Conservation (phyloP, 2,113 vertebrate species). For the Xiphophorus maculatus region DNA sequence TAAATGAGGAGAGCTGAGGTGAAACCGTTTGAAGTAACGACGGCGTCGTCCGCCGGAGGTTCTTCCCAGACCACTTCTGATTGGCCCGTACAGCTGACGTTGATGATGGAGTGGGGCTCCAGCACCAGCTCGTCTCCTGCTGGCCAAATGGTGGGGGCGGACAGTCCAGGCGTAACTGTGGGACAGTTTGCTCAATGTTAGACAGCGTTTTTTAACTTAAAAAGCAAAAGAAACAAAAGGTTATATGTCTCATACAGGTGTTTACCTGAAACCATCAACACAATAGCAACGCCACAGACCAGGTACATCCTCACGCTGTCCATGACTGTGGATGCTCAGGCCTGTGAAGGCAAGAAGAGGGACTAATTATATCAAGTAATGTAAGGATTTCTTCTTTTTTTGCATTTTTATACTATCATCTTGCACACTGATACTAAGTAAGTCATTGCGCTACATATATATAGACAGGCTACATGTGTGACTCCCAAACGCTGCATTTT, state of each 20-base stretch:
- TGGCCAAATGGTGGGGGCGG: slow-evolving; percentile 83
- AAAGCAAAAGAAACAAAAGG: not conserved
- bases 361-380: slow-evolving; percentile 12
- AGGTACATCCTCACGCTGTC: slow-evolving; percentile 72
- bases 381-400: not conserved
- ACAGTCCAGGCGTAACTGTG: slow-evolving; percentile 72
- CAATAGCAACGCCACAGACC: slow-evolving; percentile 81
- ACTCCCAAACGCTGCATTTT: not conserved
- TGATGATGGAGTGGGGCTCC: slow-evolving; percentile 83
- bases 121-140: slow-evolving; percentile 81
- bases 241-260: not conserved
- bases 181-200: slow-evolving; percentile 18
- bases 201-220: not conserved
- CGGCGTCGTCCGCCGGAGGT: slow-evolving; percentile 75
- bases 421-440: not conserved
- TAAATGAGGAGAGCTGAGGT: slow-evolving; percentile 84
- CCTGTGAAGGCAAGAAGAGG: slow-evolving; percentile 64
- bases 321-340: slow-evolving; percentile 79
- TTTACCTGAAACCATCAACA: slow-evolving; percentile 68
- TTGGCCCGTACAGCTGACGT: slow-evolving; percentile 87
- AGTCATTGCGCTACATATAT: not conserved
- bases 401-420: not conserved
- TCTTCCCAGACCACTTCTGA: slow-evolving; percentile 86
- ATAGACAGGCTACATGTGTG: not conserved
- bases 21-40: slow-evolving; percentile 81